Evolutionary conservation across 2,888 invertebrate species (phyloP), one percentile per base, ranked within the genome.

Genomic region (Junonia oenone): DNA sequence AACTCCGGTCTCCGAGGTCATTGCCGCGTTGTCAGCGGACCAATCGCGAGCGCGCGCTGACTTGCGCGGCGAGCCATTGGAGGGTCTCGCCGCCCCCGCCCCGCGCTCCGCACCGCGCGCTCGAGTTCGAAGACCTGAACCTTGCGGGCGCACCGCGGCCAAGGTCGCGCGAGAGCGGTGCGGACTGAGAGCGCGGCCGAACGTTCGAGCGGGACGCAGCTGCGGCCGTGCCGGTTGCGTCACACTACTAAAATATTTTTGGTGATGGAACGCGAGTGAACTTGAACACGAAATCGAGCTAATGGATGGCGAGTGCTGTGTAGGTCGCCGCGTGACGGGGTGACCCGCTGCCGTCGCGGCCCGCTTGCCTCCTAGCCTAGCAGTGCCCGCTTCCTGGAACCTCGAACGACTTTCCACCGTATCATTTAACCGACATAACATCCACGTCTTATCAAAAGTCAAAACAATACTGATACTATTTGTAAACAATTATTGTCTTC

Each of bases 141-240:
- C 95, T 95, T 95, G 95, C 94, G 94, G 94, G 94, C 94, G 94
- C 94, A 92, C 94, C 93, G 94, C 94, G 93, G 94, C 93, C 93
- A 93, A 93, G 93, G 93, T 92, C 93, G 92, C 83, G 85, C 85
- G 90, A 79, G 87, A 87, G 80, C 84, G 81, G 81, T 75, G 72
- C 79, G 76, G 88, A 86, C 83, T 80, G 83, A 76, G 76, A 71
- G 72, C 71, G 69, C 68, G 68, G 68, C 67, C 60, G 61, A 69
- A 72, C 72, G 85, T 75, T 75, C 74, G 84, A 86, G 82, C 74
- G 82, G 81, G 89, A 84, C 81, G 81, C 73, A 75, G 73, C 68
- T 70, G 73, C 66, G 46, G 61, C 60, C 57, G 65, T 74, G 73
- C 68, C 72, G 75, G 84, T 90, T 90, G 90, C 90, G 90, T 90